Evolutionary conservation across 2,797 vertebrate species (phyloP), one percentile per base, ranked within the genome.

Genomic region (Rousettus madagascariensis): DNA sequence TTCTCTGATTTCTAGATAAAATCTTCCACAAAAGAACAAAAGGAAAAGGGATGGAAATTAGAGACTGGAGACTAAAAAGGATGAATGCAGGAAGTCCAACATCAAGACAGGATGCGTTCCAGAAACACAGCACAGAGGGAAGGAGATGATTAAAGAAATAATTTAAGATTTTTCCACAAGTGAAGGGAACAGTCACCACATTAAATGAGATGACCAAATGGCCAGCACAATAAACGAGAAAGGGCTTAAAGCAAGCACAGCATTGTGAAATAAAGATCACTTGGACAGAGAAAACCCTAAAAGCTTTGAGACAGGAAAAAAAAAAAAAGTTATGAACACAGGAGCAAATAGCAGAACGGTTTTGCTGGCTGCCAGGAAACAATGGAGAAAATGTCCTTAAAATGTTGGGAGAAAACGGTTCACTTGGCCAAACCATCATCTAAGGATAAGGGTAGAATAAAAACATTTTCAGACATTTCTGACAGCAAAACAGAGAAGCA

Each of bases 21-120:
- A 38, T 11, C 63, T 88, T 89, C 69, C 51, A 22, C 78, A 91
- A 91, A 90, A 46, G 36, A 95, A 91, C 26, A 72, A 61, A 75
- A 46, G 8, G 66, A 83, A 51, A 41, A 93, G n/a, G 72, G 38
- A 46, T 26, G 15, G 15, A 89, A 72, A 15, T 71, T 53, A 71
- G 66, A 89, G 15, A 71, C 5, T 36, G 53, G 30, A 77, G 6
- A 36, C 28, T 83, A 43, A 41, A 63, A 63, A n/a, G 11, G 49
- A 82, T 10, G 12, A 78, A 51, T 75, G 55, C 24, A 80, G 24
- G 33, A 53, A 19, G 38, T n/a, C 19, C 30, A 83, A 24, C 17
- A 53, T 57, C 61, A 87, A 90, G 75, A 86, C 0, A 49, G 59
- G 17, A 74, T 51, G 63, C 22, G 30, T 30, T 59, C 71, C 9